Conservation (phyloP, 2,888 invertebrate genomes). For the Xestia c-nigrum region DNA sequence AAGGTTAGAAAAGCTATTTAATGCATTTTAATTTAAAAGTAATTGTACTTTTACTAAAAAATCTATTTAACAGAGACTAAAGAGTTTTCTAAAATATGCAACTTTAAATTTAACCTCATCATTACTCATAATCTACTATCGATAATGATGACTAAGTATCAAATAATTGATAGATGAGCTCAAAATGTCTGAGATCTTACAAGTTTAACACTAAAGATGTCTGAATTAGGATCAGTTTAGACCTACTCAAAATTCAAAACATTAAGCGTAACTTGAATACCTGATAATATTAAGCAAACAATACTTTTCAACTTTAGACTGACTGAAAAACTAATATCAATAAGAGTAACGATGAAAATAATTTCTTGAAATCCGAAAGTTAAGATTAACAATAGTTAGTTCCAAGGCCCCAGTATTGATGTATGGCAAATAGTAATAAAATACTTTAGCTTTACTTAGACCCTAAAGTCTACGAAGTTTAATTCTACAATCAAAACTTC, state of each 20-base stretch:
- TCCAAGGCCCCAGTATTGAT: conserved; percentile 35
- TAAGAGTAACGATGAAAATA: not conserved
- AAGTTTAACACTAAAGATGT: not conserved
- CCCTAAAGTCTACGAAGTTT: conserved; percentile 50
- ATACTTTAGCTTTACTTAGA: conserved; percentile 23
- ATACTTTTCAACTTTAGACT: not conserved
- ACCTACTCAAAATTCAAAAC: conserved; percentile 21
- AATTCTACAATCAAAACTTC: conserved; percentile 51
- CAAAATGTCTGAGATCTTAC: conserved; percentile 10
- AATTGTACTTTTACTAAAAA: not conserved
- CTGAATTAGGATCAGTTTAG: conserved; percentile 7
- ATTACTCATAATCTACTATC: not conserved
- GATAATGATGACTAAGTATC: not conserved
- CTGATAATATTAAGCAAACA: not conserved
- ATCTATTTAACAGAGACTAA: not conserved
- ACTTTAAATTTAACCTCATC: not conserved
- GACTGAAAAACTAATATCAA: not conserved
- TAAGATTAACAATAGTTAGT: conserved; percentile 28
- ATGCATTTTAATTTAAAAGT: conserved; percentile 45
- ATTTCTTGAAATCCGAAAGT: conserved; percentile 1
- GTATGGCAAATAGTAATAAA: conserved; percentile 31
- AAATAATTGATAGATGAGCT: conserved; percentile 17
- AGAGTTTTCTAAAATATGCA: not conserved
- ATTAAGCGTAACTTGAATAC: not conserved
- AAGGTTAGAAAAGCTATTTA: conserved; percentile 27